phyloP scores from a whole-genome alignment of 2,888 invertebrate species.

The Plebejus melissa region DNA sequence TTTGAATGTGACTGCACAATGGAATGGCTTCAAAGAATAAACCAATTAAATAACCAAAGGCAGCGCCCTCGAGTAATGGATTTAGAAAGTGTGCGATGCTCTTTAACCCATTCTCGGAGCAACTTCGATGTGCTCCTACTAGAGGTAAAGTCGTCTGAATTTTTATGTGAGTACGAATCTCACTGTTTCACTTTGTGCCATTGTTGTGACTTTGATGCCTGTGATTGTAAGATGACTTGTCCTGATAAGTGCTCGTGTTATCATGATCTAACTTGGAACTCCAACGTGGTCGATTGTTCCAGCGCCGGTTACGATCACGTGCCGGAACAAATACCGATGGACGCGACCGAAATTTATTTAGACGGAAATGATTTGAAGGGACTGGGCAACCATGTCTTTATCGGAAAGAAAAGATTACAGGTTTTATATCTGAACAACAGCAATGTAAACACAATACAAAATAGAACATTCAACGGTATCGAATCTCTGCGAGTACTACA shows the following conservation, averaged over 20 bases:
- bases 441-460: constrained; percentile 86
- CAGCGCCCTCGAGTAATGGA: constrained; percentile 90
- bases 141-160: constrained; percentile 85
- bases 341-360: constrained; percentile 91
- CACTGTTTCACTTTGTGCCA: constrained; percentile 92
- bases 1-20: constrained; percentile 91
- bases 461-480: constrained; percentile 90
- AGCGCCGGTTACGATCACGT: constrained; percentile 85
- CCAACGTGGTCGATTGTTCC: constrained; percentile 91
- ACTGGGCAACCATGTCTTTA: constrained; percentile 90
- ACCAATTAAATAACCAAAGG: constrained; percentile 84
- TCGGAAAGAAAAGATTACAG: constrained; percentile 90
- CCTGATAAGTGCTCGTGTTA: constrained; percentile 92
- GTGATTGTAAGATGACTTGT: constrained; percentile 95
- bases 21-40: constrained; percentile 91
- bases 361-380: constrained; percentile 89
- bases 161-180: constrained; percentile 88
- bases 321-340: constrained; percentile 91
- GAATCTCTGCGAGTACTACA: constrained; percentile 85
- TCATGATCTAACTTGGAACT: constrained; percentile 91
- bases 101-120: constrained; percentile 83
- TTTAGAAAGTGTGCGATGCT: constrained; percentile 87
- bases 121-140: constrained; percentile 82
- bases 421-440: constrained; percentile 89
- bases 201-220: constrained; percentile 94